Evolutionary conservation across 2,797 vertebrate species (phyloP), one percentile per base, ranked within the genome.

Genomic region (Orientallactaga sibirica): DNA sequence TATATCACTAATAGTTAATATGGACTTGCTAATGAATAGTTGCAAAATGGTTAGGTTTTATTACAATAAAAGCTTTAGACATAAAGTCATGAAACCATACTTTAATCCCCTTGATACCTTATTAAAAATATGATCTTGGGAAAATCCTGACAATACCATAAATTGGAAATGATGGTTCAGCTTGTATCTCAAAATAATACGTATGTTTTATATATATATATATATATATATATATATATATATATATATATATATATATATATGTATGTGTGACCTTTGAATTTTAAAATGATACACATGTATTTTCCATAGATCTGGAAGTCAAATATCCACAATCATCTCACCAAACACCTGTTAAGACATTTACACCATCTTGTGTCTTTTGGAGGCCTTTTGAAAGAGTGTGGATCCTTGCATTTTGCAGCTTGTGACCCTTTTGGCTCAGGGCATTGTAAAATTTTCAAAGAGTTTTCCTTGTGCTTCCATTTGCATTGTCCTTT

Each of bases 21-120:
- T 4, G 80, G 55, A 91, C 11, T 33, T 88, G 9, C 20, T 67
- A 73, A 77, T 25, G 80, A n/a, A 88, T 20, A 43, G 62, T 64
- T 77, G 7, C 0, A 92, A 91, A 90, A 79, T 73, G 22, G 92
- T 52, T 29, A 82, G 73, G 24, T 90, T 83, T 29, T 78, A 86
- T 9, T 61, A 61, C 24, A 93, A 91, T 61, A 74, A 89, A 86
- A 52, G 33, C 15, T 55, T 24, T 73, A 7, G 9, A 61, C 25
- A 84, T 85, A 33, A 74, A 18, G 20, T 86, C 20, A 48, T 18
- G 11, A 94, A 80, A 81, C 29, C 27, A 73, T n/a, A 9, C 7
- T 83, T 79, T 78, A 25, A 2, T 92, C 20, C 1, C 7, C 71
- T 8, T 5, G 77, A 22, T 92, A 10, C 8, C 16, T 3, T 73